phyloP scores from a whole-genome alignment of 2,113 vertebrate species.

The Desmodus rotundus region DNA sequence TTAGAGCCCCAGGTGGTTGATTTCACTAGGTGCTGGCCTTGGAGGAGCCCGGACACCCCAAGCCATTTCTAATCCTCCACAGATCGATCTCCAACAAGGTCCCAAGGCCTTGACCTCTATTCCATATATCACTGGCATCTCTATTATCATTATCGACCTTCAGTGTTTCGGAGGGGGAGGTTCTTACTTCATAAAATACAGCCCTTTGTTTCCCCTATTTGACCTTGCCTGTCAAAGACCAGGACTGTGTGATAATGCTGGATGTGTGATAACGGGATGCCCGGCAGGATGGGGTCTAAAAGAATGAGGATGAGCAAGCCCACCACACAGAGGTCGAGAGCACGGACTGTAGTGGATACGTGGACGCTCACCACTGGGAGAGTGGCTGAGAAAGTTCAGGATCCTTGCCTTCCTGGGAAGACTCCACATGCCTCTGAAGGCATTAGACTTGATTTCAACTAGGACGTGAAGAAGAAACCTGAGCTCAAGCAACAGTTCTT shows the following conservation, averaged over 20 bases:
- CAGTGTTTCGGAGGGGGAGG: too few relatives aligned
- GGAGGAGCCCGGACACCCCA: neutral
- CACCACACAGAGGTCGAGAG: neutral
- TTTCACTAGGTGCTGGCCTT: neutral
- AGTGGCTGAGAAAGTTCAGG: neutral
- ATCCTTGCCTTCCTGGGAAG: neutral
- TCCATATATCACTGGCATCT: neutral
- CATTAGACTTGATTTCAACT: neutral
- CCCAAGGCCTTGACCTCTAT: neutral
- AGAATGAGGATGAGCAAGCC: neutral
- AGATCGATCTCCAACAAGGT: neutral
- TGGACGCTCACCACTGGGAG: neutral
- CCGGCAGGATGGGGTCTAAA: neutral
- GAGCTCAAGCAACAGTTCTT: neutral
- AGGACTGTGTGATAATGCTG: neutral
- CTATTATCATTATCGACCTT: neutral
- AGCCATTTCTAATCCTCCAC: neutral
- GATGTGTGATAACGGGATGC: neutral
- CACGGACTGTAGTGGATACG: accelerated
- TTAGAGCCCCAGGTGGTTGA: accelerated
- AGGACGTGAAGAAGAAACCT: neutral
- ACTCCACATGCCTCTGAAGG: neutral
- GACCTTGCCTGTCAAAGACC: neutral
- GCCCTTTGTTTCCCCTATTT: neutral
- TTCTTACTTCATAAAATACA: neutral